These are phyloP conservation scores for Prietella phreatophila DNA, from an alignment of 2,113 vertebrate species.

Conservation along the genomic window DNA sequence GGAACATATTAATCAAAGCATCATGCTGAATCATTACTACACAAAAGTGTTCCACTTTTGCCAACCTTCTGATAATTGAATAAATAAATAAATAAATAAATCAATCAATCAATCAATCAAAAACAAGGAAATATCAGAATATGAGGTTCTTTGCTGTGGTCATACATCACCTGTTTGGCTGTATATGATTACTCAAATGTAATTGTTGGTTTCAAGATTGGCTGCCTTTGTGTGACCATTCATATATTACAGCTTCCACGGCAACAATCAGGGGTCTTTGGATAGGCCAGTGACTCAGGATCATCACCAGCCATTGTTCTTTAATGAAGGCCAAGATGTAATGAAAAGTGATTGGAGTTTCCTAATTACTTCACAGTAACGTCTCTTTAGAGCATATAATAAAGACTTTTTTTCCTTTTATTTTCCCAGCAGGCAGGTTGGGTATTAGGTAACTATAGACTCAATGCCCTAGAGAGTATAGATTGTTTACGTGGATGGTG, in stretches of 20 bases:
- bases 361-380: slow-evolving; percentile 34
- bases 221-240: neutral
- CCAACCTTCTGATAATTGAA: neutral
- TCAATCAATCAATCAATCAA: neutral
- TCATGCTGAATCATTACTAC: neutral
- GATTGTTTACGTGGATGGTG: neutral
- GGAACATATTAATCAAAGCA: neutral
- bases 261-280: slow-evolving; percentile 25
- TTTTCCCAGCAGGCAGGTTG: neutral
- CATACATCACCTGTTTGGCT: neutral
- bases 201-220: slow-evolving; percentile 6
- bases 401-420: neutral
- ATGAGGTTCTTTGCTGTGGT: neutral
- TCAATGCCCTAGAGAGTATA: slow-evolving; percentile 5
- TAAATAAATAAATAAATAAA: neutral
- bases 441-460: slow-evolving; percentile 1
- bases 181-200: slow-evolving; percentile 41
- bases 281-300: slow-evolving; percentile 31
- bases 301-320: slow-evolving; percentile 20
- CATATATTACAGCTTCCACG: slow-evolving; percentile 5
- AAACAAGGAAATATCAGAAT: neutral
- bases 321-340: slow-evolving; percentile 23
- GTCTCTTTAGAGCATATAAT: neutral
- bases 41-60: neutral
- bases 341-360: slow-evolving; percentile 23